These are phyloP conservation scores for Penaeus japonicus DNA, from an alignment of 1,140 invertebrate genomes.

Conservation along the genomic window DNA sequence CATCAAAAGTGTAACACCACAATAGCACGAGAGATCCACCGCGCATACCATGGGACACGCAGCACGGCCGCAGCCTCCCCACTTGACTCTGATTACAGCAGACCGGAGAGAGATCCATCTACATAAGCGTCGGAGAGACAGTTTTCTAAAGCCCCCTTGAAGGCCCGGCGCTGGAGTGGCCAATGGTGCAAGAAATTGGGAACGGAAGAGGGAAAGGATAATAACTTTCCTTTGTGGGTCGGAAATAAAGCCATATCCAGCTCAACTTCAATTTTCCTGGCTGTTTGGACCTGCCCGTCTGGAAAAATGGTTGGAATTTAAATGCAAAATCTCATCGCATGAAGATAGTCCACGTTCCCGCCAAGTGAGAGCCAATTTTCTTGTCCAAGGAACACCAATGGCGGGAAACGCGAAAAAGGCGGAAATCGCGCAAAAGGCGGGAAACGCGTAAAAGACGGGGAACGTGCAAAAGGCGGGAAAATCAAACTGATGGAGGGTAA, in stretches of 20 bases:
- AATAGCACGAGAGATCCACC: no score
- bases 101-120: background rate
- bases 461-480: constrained; percentile 47
- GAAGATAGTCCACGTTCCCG: constrained; percentile 44
- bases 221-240: constrained; percentile 56
- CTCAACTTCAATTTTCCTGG: constrained; percentile 57
- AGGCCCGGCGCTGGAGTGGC: constrained; percentile 35
- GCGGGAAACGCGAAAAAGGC: constrained; percentile 49
- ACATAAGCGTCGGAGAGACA: background rate
- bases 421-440: constrained; percentile 52
- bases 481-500: constrained; percentile 44
- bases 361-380: constrained; percentile 58
- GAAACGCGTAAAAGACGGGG: constrained; percentile 50
- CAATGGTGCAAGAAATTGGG: constrained; percentile 57
- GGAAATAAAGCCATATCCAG: constrained; percentile 57
- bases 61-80: no score
- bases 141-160: background rate
- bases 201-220: constrained; percentile 49
- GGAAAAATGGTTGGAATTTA: constrained; percentile 58
- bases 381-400: constrained; percentile 57
- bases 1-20: no score
- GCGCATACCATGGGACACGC: no score
- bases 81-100: no score
- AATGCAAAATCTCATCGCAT: constrained; percentile 58
- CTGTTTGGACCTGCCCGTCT: constrained; percentile 56